These are phyloP conservation scores for Holothuria glaberrima DNA, from an alignment of 35 echinoderm and acorn worm genomes.

Conservation along the genomic window DNA sequence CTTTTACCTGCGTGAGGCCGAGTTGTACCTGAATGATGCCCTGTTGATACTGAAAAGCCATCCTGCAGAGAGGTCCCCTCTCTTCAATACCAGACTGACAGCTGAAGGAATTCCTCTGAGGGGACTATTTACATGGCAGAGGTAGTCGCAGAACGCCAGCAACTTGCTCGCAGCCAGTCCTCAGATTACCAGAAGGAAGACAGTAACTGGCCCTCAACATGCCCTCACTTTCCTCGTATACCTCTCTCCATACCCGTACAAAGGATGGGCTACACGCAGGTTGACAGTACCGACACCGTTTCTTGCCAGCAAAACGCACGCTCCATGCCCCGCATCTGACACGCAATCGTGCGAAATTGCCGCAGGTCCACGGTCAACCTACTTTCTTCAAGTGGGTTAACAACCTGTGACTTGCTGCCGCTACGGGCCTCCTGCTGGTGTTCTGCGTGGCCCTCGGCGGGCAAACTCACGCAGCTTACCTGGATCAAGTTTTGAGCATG, in stretches of 20 bases:
- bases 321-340: neutral
- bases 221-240: neutral
- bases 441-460: neutral
- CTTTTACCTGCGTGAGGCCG: no score
- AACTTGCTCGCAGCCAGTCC: neutral
- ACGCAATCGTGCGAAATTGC: neutral
- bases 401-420: neutral
- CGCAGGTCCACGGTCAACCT: neutral
- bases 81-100: no score
- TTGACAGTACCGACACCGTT: neutral
- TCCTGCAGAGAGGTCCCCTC: no score
- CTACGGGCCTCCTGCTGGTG: neutral
- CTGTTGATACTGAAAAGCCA: no score
- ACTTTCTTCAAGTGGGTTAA: conserved; percentile 3
- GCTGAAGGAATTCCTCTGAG: no score
- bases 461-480: no score
- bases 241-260: neutral
- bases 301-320: neutral
- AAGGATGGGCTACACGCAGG: neutral
- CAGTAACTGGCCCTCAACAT: neutral
- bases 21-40: no score
- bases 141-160: neutral
- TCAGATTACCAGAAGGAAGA: conserved; percentile 1
- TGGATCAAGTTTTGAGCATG: no score
- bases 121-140: conserved; percentile 36